These are phyloP conservation scores for Stichodactyla helianthus DNA, from an alignment of 64 coral and sea anemone genomes.

Conservation along the genomic window DNA sequence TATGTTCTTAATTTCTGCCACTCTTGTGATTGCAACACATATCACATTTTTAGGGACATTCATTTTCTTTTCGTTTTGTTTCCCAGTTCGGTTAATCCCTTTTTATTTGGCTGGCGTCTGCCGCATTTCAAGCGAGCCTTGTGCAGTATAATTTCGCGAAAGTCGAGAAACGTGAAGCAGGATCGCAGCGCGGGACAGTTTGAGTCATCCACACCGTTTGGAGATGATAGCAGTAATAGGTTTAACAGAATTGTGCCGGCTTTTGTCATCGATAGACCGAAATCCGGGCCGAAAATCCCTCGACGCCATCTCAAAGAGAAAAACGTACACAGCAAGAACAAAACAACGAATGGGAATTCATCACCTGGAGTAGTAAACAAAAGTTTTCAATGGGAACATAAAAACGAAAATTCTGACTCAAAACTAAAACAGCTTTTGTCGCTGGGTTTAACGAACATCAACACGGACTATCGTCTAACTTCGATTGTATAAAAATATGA, in stretches of 20 bases:
- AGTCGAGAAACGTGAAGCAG: neutral
- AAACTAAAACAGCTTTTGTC: neutral
- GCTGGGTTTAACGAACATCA: neutral
- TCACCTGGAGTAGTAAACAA: neutral
- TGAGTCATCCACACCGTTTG: neutral
- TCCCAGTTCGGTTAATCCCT: constrained; percentile 54
- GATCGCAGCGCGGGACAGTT: constrained; percentile 11
- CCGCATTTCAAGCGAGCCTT: constrained; percentile 41
- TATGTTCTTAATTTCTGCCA: constrained; percentile 46
- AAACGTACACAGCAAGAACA: neutral
- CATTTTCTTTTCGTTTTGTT: constrained; percentile 44
- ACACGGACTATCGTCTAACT: neutral
- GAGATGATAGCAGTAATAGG: neutral
- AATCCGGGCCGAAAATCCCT: neutral
- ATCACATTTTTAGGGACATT: constrained; percentile 46
- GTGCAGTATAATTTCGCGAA: neutral
- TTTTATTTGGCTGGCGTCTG: constrained; percentile 38
- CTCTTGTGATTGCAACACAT: constrained; percentile 13
- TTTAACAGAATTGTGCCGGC: neutral
- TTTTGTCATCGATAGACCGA: neutral
- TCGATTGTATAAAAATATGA: neutral
- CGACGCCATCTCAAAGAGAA: neutral
- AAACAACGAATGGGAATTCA: neutral
- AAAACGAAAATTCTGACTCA: neutral
- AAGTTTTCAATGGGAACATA: neutral